phyloP scores from a whole-genome alignment of 2,888 invertebrate genomes.

The Siphonodentalium dalli region DNA sequence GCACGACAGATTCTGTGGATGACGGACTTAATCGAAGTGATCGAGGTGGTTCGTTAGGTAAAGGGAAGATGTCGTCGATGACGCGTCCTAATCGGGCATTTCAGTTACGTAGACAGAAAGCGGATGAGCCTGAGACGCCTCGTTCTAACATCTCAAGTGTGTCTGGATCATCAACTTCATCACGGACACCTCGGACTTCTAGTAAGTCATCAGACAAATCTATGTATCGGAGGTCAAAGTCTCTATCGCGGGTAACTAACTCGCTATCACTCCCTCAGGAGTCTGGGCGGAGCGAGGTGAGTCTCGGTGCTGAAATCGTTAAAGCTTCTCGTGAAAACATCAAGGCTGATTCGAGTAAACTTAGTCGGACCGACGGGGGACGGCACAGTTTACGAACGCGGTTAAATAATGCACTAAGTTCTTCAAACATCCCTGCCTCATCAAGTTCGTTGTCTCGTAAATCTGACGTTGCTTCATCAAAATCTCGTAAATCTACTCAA shows the following conservation, averaged over 20 bases:
- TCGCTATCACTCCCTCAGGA: too few relatives aligned
- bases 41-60: slow-evolving; percentile 52
- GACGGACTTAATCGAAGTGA: slow-evolving; percentile 53
- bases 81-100: slow-evolving; percentile 73
- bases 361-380: slow-evolving; percentile 41
- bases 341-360: slow-evolving; percentile 20
- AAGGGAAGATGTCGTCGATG: slow-evolving; percentile 55
- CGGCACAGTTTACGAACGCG: slow-evolving; percentile 48
- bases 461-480: slow-evolving; percentile 28
- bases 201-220: slow-evolving; percentile 35
- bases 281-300: slow-evolving; percentile 43
- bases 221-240: slow-evolving; percentile 32
- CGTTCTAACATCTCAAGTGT: slow-evolving; percentile 22
- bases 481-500: slow-evolving; percentile 35
- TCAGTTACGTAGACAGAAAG: slow-evolving; percentile 73
- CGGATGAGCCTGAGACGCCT: slow-evolving; percentile 35
- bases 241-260: neutral
- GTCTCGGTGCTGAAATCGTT: slow-evolving; percentile 53
- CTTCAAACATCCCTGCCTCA: slow-evolving; percentile 14
- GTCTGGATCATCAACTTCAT: slow-evolving; percentile 27
- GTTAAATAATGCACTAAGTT: slow-evolving; percentile 29
- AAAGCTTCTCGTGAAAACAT: slow-evolving; percentile 43
- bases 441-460: slow-evolving; percentile 22
- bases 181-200: slow-evolving; percentile 23
- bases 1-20: slow-evolving; percentile 37